Evolutionary conservation across 2,113 vertebrate genomes (phyloP), one percentile per base, ranked within the genome.

Genomic region (Nothoprocta pentlandii): DNA sequence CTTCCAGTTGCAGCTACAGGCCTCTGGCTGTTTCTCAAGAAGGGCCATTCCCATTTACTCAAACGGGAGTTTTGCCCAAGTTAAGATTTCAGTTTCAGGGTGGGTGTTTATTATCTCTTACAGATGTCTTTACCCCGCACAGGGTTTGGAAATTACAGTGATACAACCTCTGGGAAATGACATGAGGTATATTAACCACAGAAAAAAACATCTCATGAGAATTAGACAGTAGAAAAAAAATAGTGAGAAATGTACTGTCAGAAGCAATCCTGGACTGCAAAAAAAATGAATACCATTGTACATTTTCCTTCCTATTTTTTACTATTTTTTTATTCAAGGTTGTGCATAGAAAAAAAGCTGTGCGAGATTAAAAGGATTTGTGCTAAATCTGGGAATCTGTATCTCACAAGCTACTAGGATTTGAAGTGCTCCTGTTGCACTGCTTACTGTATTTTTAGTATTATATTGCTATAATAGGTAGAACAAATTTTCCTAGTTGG

Each of bases 121-220:
- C 49, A 91, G 74, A 92, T 93, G 84, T 87, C 88, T 94, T 61
- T 69, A 80, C 47, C 36, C 67, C 0, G 2, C 41, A 51, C 47
- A 69, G 46, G 44, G n/a, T 13, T 26, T 91, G 58, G 30, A 93
- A 94, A 95, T 91, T 68, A 51, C 47, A 85, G 53, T 93, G 92
- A 69, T 69, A 88, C 53, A 91, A 73, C 15, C 80, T 92, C 87
- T 87, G 61, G 62, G 74, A 94, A 89, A 92, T 93, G 16, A 87
- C 77, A 92, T 56, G 46, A 90, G 39, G 36, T 85, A 16, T 63
- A 85, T 58, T 73, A 85, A 79, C 53, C 39, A 44, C 9, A 46
- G 32, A 71, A 94, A 62, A 89, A 90, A 32, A 77, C 3, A 9
- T 79, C 21, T 90, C 32, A 53, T 73, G 56, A 68, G 42, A 87